Percentiles rank a stretch among this genome's conserved stretches.
These are phyloP conservation scores for Cordilura impudica DNA, from an alignment of 2,888 invertebrate genomes.

Conservation along the genomic window DNA sequence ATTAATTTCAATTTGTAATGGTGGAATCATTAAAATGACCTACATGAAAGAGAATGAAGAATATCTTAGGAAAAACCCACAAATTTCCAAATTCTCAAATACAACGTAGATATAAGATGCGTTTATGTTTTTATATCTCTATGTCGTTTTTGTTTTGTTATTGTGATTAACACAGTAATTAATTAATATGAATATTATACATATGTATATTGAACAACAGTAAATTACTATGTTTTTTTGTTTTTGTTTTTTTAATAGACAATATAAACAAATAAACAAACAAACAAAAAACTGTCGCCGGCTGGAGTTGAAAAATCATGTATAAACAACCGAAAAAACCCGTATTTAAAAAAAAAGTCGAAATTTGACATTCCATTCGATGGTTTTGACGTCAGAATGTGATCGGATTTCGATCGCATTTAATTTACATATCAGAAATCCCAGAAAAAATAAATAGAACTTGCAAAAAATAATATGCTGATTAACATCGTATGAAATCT, in stretches of 20 bases:
- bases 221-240: neutral
- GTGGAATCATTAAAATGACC: no score
- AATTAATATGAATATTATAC: conserved; percentile 27
- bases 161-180: conserved; percentile 33
- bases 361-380: conserved; percentile 71
- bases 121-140: conserved; percentile 4
- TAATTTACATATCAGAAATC: conserved; percentile 52
- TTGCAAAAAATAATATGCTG: conserved; percentile 12
- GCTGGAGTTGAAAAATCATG: neutral
- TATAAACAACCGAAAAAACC: neutral
- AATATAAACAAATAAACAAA: conserved; percentile 11
- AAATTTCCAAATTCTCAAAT: neutral
- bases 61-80: conserved; percentile 37
- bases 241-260: neutral
- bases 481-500: neutral
- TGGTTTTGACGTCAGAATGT: conserved; percentile 72
- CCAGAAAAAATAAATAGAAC: conserved; percentile 33
- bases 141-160: conserved; percentile 11
- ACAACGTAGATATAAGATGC: neutral
- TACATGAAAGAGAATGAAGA: neutral
- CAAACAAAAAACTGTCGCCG: conserved; percentile 16
- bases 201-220: conserved; percentile 14
- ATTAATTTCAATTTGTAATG: no score
- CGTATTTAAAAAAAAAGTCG: conserved; percentile 44
- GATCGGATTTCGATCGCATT: conserved; percentile 15